Conservation (phyloP, 2,888 invertebrate genomes). For the Amphimallon solstitiale region DNA sequence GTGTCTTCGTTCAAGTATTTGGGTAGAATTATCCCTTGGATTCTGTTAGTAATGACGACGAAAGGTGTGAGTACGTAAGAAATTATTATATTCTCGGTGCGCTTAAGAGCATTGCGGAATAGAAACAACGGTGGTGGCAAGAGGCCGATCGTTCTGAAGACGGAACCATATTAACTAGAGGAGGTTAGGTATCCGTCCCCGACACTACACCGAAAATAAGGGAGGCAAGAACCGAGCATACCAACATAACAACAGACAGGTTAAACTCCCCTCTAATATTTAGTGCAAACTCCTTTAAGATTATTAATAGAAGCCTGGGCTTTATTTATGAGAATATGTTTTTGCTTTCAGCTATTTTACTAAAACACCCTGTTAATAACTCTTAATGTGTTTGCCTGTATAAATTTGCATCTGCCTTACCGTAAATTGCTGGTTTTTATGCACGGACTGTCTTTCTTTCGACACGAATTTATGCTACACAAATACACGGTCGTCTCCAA, state of each 20-base stretch:
- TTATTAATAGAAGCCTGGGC: conserved; percentile 36
- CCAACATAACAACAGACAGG: conserved; percentile 26
- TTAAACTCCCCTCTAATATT: conserved; percentile 31
- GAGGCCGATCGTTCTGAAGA: background rate
- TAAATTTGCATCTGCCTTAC: conserved; percentile 21
- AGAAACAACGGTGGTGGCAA: conserved; percentile 10
- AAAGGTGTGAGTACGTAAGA: conserved; percentile 51
- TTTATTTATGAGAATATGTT: conserved; percentile 38
- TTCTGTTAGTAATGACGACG: conserved; percentile 50
- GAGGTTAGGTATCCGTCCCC: conserved; percentile 9
- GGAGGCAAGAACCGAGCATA: conserved; percentile 15
- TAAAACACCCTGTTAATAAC: conserved; percentile 31
- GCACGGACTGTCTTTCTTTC: background rate
- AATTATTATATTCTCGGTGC: conserved; percentile 40
- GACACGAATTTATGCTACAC: too few species aligned
- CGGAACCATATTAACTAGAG: conserved; percentile 2
- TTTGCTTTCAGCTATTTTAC: conserved; percentile 35
- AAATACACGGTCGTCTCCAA: too few species aligned
- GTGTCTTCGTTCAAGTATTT: conserved; percentile 50
- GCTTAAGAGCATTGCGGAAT: too few species aligned
- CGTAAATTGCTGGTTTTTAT: conserved; percentile 22
- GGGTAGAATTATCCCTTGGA: conserved; percentile 53
- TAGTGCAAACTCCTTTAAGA: conserved; percentile 38
- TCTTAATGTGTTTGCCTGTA: conserved; percentile 26
- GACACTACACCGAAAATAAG: conserved; percentile 7